phyloP scores from a whole-genome alignment of 2,888 invertebrate genomes.

The Gari tellinella region DNA sequence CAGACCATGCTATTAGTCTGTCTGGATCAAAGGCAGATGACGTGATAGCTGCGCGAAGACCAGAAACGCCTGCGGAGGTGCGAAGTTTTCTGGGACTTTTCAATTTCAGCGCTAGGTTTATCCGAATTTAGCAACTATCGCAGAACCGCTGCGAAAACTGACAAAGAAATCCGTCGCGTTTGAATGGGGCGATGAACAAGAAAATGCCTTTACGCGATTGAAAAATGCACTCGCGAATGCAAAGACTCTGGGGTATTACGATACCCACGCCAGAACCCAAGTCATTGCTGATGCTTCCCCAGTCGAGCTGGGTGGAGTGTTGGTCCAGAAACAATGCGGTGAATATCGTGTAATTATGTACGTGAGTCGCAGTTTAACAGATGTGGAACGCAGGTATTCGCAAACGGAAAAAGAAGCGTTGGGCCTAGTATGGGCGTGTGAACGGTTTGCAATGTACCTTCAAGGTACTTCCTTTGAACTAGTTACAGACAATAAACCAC shows the following conservation, averaged over 20 bases:
- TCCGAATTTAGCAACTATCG: constrained; percentile 48
- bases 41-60: constrained; percentile 22
- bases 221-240: constrained; percentile 2
- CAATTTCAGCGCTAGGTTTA: constrained; percentile 21
- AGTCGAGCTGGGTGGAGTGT: constrained; percentile 32
- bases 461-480: constrained; percentile 12
- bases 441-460: background rate
- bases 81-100: constrained; percentile 40
- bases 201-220: constrained; percentile 2
- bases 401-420: constrained; percentile 59
- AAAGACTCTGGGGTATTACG: constrained; percentile 15
- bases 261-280: background rate
- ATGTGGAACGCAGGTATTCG: constrained; percentile 35
- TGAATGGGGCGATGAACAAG: constrained; percentile 10
- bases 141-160: constrained; percentile 35
- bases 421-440: constrained; percentile 64
- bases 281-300: constrained; percentile 21
- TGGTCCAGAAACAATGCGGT: constrained; percentile 30
- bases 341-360: constrained; percentile 17
- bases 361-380: constrained; percentile 28
- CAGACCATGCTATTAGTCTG: constrained; percentile 28
- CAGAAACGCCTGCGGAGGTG: constrained; percentile 30
- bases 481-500: constrained; percentile 22
- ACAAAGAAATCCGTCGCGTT: constrained; percentile 24
- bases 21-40: constrained; percentile 26